phyloP scores from a whole-genome alignment of 2,888 invertebrate species.

The Chaitophorus viminalis region DNA sequence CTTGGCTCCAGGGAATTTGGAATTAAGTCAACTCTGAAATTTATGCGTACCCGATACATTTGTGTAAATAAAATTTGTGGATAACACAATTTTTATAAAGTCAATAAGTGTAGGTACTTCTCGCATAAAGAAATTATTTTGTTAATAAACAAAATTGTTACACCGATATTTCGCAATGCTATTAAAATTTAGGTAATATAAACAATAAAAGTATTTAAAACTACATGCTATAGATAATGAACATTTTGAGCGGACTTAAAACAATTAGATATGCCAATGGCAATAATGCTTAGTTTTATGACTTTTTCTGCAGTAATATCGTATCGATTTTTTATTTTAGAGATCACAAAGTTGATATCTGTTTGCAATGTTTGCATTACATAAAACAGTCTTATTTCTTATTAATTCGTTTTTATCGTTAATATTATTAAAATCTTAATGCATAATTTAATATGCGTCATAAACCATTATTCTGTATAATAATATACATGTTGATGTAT shows the following conservation, averaged over 20 bases:
- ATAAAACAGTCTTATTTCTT: background rate
- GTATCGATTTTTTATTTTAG: background rate
- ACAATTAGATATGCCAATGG: no score
- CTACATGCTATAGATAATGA: no score
- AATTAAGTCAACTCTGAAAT: constrained; percentile 24
- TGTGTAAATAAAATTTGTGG: background rate
- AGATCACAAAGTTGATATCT: background rate
- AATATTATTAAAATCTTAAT: background rate
- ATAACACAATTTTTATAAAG: background rate
- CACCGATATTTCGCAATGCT: no score
- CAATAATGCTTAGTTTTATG: background rate
- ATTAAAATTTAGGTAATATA: no score
- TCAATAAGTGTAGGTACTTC: no score
- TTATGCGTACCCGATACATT: background rate
- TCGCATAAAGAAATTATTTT: no score
- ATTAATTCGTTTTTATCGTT: background rate
- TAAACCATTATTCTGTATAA: background rate
- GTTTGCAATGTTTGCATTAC: background rate
- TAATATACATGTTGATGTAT: background rate
- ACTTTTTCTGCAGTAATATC: background rate
- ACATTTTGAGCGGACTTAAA: no score
- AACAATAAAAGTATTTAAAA: no score
- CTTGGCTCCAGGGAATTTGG: constrained; percentile 12
- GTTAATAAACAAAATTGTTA: no score
- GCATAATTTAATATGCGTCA: background rate